Conservation (phyloP, 1,140 invertebrate species). For the Periplaneta americana region DNA sequence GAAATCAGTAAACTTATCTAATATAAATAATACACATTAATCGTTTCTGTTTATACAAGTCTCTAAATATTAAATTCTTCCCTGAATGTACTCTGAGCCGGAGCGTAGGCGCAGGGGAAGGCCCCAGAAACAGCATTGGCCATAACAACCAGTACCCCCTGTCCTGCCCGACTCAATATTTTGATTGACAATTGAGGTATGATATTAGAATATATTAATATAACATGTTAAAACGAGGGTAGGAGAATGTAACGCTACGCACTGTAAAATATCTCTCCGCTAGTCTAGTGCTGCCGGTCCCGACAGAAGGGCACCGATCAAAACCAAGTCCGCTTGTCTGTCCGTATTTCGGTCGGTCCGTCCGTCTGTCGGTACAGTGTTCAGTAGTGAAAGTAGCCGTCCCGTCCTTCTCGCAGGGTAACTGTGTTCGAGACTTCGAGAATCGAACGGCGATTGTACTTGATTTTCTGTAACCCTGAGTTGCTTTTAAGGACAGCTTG, state of each 20-base stretch:
- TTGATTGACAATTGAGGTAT: conserved; percentile 24
- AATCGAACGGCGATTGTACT: not conserved
- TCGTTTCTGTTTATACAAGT: conserved; percentile 13
- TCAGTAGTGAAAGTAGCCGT: not conserved
- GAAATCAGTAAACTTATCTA: conserved; percentile 15
- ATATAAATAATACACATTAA: conserved; percentile 12
- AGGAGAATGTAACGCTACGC: not conserved
- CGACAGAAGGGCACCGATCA: not conserved
- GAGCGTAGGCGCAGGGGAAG: conserved; percentile 17
- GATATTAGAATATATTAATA: conserved; percentile 22
- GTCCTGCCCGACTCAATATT: conserved; percentile 14
- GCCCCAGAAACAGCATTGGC: conserved; percentile 21
- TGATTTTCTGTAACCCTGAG: not conserved
- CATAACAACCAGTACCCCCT: conserved; percentile 22
- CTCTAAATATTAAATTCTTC: conserved; percentile 17
- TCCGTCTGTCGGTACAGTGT: not conserved
- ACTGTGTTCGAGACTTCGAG: not conserved
- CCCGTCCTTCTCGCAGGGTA: not conserved
- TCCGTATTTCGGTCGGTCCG: not conserved
- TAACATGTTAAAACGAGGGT: conserved; percentile 17
- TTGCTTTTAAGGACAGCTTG: not conserved
- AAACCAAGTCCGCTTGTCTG: not conserved
- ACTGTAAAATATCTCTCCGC: not conserved
- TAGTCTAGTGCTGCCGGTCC: no score
- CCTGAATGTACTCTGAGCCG: conserved; percentile 21